phyloP scores from a whole-genome alignment of 92 coral and sea anemone genomes.

The Phenganax stokvisi region DNA sequence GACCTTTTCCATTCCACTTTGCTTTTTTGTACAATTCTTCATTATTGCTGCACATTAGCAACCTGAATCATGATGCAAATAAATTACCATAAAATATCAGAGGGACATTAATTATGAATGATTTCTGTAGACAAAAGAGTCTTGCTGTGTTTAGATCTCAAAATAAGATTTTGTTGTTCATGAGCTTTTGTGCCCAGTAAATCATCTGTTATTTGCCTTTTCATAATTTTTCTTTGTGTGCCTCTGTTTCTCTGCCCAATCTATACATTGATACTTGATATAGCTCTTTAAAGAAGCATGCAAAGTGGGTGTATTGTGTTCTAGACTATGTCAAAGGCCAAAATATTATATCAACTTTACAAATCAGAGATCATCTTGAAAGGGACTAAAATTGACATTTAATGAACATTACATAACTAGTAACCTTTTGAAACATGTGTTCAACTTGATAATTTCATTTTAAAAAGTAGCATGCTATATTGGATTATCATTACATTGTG shows the following conservation, averaged over 20 bases:
- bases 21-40: slow-evolving; percentile 83
- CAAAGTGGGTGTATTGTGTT: neutral
- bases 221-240: too few species aligned
- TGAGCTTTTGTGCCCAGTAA: too few species aligned
- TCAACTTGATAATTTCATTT: neutral
- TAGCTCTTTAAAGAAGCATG: too few species aligned
- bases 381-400: neutral
- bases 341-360: neutral
- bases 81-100: neutral
- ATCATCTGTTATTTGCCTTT: too few species aligned
- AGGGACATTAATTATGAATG: neutral
- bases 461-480: neutral
- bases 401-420: neutral
- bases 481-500: too few species aligned
- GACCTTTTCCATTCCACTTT: slow-evolving; percentile 88
- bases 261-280: too few species aligned
- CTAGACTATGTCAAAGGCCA: neutral
- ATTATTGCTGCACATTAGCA: slow-evolving; percentile 81
- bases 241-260: too few species aligned
- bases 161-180: too few species aligned
- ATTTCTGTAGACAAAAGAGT: too few species aligned
- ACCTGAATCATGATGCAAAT: slow-evolving; percentile 41
- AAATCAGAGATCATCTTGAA: neutral
- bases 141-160: too few species aligned
- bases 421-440: neutral